Evolutionary conservation across 2,797 vertebrate genomes (phyloP), one percentile per base, ranked within the genome.

Genomic region (Manis crassicaudata): DNA sequence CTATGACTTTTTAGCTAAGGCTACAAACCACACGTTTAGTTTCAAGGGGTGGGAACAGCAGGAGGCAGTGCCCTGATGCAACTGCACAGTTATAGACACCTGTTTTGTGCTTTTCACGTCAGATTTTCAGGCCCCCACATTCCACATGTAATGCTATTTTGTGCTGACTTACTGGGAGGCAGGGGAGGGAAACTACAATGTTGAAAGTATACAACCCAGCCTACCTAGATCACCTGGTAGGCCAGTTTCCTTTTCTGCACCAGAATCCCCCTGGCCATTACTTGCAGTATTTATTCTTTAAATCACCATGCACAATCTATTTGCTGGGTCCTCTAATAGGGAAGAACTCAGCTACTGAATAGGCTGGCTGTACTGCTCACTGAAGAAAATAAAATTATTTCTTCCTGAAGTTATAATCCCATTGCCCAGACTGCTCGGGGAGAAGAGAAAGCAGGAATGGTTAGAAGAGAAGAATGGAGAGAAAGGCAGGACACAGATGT

Each of bases 251-350:
- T 91, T 95, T 98, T 96, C 97, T 90, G 95, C 23, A 97, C 96
- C 96, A 97, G 97, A 97, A 97, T 95, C 93, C 76, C 84, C 90
- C 86, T 88, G 67, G 73, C 60, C 65, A 63, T n/a, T 16, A 68
- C n/a, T 1, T 79, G 81, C 52, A 50, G 43, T 52, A 52, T 85
- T 76, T 89, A 35, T 17, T 88, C 68, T 83, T 73, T 46, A 50
- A 65, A 60, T 54, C 29, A 75, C 75, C 88, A 84, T 2, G 21
- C 14, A 46, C 2, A 4, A 56, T 32, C 70, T 81, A 37, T 8
- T 43, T 76, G 88, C 85, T 70, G 63, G 58, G 35, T 93, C 62
- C 67, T 79, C 43, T 68, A 40, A 67, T 0, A 62, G 35, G 85
- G 58, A 60, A 54, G 60, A 58, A 88, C 23, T 73, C 14, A 52